phyloP scores from a whole-genome alignment of 2,888 invertebrate genomes.

The Chrysomela aeneicollis region DNA sequence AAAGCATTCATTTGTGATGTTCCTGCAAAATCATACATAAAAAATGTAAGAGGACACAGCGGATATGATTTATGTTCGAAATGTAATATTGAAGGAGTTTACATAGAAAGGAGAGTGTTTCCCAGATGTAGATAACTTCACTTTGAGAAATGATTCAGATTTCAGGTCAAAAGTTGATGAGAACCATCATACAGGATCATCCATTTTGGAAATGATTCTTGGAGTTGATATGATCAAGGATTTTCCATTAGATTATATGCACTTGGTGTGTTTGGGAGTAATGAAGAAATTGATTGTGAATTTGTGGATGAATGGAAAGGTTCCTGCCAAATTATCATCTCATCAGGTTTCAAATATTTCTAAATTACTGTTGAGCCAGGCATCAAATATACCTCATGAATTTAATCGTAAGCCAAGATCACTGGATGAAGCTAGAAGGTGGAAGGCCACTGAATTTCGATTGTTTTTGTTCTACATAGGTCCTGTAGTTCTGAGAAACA shows the following conservation, averaged over 20 bases:
- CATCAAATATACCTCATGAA: conserved; percentile 15
- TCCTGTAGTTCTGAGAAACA: conserved; percentile 24
- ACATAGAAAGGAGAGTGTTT: conserved; percentile 30
- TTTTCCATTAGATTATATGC: conserved; percentile 41
- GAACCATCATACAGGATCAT: conserved; percentile 36
- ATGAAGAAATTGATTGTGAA: conserved; percentile 28
- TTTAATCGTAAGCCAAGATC: conserved; percentile 27
- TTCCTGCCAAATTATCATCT: conserved; percentile 15
- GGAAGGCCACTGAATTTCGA: conserved; percentile 25
- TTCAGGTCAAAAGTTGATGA: conserved; percentile 27
- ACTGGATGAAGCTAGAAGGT: conserved; percentile 24
- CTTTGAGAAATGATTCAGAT: conserved; percentile 28
- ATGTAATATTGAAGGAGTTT: conserved; percentile 34
- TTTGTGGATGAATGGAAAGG: conserved; percentile 26
- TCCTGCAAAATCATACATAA: conserved; percentile 38
- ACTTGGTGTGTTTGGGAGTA: conserved; percentile 34
- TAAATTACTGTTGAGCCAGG: neutral
- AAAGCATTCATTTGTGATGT: too few relatives aligned
- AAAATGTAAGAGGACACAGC: conserved; percentile 36
- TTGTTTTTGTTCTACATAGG: conserved; percentile 23
- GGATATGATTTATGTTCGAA: conserved; percentile 43
- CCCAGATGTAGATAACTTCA: conserved; percentile 24
- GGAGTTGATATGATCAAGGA: conserved; percentile 42
- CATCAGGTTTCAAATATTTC: conserved; percentile 16
- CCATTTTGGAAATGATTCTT: conserved; percentile 37